These are phyloP conservation scores for Hyposoter dolosus DNA, from an alignment of 2,888 invertebrate species.

Conservation along the genomic window DNA sequence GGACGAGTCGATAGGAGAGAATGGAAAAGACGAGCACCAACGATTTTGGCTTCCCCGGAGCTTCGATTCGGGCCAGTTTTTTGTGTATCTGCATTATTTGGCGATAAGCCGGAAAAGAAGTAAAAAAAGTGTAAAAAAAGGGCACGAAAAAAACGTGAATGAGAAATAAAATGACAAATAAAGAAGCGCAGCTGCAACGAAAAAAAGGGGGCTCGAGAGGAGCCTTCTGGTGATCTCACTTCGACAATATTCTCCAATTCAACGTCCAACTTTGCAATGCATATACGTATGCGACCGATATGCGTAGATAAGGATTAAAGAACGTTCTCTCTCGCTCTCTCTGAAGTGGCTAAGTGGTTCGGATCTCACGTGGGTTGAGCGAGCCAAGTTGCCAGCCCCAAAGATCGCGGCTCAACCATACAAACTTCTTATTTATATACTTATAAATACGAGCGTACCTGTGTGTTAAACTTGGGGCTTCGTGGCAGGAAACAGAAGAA, in stretches of 20 bases:
- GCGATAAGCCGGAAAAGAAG: conserved; percentile 56
- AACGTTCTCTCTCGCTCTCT: conserved; percentile 49
- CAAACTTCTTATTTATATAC: conserved; percentile 19
- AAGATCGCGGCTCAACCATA: conserved; percentile 14
- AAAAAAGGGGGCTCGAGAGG: conserved; percentile 30
- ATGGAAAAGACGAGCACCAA: conserved; percentile 13
- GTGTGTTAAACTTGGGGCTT: conserved; percentile 2
- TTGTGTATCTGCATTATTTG: conserved; percentile 51
- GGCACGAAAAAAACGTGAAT: background rate
- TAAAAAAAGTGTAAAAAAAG: conserved; percentile 29
- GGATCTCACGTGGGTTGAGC: conserved; percentile 68
- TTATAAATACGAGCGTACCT: background rate
- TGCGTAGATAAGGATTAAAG: conserved; percentile 82
- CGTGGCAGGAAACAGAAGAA: conserved; percentile 32
- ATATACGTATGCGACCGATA: conserved; percentile 78
- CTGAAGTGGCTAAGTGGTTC: conserved; percentile 69
- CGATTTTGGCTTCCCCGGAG: conserved; percentile 33
- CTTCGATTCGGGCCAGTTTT: conserved; percentile 27
- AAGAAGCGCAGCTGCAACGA: conserved; percentile 8
- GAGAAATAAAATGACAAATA: conserved; percentile 57
- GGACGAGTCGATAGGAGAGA: conserved; percentile 46
- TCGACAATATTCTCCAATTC: conserved; percentile 75
- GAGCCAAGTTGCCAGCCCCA: conserved; percentile 43
- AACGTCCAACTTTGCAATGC: conserved; percentile 77
- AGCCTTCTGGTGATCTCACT: conserved; percentile 69